These are phyloP conservation scores for Bombus cullumanus DNA, from an alignment of 1,140 invertebrate genomes.

Conservation along the genomic window DNA sequence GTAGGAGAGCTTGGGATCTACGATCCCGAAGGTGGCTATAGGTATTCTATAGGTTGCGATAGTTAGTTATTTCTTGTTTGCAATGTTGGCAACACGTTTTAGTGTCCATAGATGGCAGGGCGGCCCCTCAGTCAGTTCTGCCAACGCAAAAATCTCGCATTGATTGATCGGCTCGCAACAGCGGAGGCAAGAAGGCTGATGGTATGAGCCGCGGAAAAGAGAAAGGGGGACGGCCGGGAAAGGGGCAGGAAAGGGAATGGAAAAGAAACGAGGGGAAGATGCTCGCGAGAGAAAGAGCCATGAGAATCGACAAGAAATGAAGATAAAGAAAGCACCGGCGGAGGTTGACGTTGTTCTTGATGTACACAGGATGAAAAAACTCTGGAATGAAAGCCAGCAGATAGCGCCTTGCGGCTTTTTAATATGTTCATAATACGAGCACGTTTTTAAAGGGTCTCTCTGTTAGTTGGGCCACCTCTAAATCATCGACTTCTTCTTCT, in stretches of 20 bases:
- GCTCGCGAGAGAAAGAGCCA: conserved; percentile 51
- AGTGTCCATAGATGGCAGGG: conserved; percentile 75
- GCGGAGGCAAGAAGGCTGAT: conserved; percentile 37
- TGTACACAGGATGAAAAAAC: conserved; percentile 55
- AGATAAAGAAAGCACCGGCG: conserved; percentile 51
- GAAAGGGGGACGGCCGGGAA: conserved; percentile 39
- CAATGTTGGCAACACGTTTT: conserved; percentile 78
- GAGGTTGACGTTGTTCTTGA: conserved; percentile 49
- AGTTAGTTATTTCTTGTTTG: conserved; percentile 76
- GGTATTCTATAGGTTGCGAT: conserved; percentile 72
- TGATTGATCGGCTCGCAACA: conserved; percentile 74
- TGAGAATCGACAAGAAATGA: conserved; percentile 44
- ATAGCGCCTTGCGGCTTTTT: conserved; percentile 63
- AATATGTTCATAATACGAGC: conserved; percentile 69
- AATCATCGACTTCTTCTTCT: conserved; percentile 36
- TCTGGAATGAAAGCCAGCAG: conserved; percentile 7
- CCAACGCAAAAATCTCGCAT: conserved; percentile 76
- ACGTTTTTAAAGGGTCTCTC: conserved; percentile 58
- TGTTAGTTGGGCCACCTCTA: conserved; percentile 60
- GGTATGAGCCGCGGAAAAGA: conserved; percentile 50
- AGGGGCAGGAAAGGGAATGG: conserved; percentile 8
- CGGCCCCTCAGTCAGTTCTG: conserved; percentile 68
- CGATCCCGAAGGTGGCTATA: conserved; percentile 43
- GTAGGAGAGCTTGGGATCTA: conserved; percentile 32
- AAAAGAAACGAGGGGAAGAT: conserved; percentile 39